Evolutionary conservation across 2,113 vertebrate species (phyloP).

Genomic region (Meriones unguiculatus): DNA sequence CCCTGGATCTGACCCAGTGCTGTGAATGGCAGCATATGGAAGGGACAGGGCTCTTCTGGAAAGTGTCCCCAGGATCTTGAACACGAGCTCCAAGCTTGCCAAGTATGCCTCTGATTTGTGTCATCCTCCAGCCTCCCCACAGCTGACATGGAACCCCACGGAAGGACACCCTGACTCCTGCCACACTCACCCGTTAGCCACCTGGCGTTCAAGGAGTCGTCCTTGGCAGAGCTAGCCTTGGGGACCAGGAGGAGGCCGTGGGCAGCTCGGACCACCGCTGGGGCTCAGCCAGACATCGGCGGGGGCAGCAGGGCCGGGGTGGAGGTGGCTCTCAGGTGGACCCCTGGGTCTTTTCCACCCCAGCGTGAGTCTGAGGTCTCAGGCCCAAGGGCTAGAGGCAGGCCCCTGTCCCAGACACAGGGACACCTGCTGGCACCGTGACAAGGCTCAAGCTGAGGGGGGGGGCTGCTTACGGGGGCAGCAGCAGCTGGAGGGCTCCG

Average conservation of each 20-base stretch:
- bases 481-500: not conserved
- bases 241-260: not conserved
- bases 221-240: not conserved
- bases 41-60: not conserved
- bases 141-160: not conserved
- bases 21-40: not conserved
- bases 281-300: constrained; percentile 76
- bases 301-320: not conserved
- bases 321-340: not conserved
- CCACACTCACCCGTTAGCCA: constrained; percentile 78
- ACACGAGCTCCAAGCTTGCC: not conserved
- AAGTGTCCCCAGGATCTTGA: not conserved
- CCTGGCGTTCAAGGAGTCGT: constrained; percentile 27
- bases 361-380: not conserved
- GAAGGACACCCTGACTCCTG: not conserved
- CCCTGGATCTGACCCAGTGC: not conserved
- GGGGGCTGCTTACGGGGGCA: not conserved
- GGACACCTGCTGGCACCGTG: constrained; percentile 1
- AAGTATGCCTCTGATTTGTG: accelerated
- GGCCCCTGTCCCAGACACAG: not conserved
- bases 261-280: constrained; percentile 31
- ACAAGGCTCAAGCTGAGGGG: not conserved
- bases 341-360: not conserved
- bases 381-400: not conserved
- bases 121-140: not conserved